Evolutionary conservation across 2,797 vertebrate genomes (phyloP), one percentile per base, ranked within the genome.

Genomic region (Sibirionetta formosa): DNA sequence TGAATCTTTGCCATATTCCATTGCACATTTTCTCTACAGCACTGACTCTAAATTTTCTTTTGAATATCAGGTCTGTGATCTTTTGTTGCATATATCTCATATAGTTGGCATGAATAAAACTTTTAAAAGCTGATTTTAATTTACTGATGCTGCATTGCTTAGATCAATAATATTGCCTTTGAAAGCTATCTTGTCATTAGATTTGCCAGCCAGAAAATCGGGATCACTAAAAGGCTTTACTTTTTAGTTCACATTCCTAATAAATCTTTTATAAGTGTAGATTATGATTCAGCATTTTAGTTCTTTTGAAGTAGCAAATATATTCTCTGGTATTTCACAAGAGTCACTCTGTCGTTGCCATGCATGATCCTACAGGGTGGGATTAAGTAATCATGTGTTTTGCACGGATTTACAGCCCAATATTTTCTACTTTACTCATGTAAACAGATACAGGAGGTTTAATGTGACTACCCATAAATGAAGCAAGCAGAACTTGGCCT

Each of bases 151-250:
- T 93, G 38, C 68, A 72, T 87, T 46, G 24, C 81, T 60, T 53
- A 9, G 81, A 94, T 96, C 88, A 79, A 95, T 91, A 85, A 84
- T 86, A 88, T 48, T 80, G 54, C 63, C 40, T 63, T 84, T 93
- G 94, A 73, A 65, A 56, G 53, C 68, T 88, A 66, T 24, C 81
- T 46, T 90, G 57, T 24, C 63, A 51, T 94, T 97, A 88, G 53
- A 88, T 80, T 96, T 93, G 95, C 60, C 66, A 86, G 1, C 61
- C 77, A 96, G 76, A 87, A 95, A 95, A 93, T 54, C 16, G 35
- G 65, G 87, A 31, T 40, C 58, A 35, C 72, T 95, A 82, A 90
- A 88, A 95, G 42, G 19, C n/a, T 92, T 92, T 44, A 93, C 73
- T 86, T 94, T 36, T 94, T 40, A 68, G 58, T 68, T 86, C 80